These are phyloP conservation scores for Albula glossodonta DNA, from an alignment of 2,113 vertebrate genomes.

Conservation along the genomic window DNA sequence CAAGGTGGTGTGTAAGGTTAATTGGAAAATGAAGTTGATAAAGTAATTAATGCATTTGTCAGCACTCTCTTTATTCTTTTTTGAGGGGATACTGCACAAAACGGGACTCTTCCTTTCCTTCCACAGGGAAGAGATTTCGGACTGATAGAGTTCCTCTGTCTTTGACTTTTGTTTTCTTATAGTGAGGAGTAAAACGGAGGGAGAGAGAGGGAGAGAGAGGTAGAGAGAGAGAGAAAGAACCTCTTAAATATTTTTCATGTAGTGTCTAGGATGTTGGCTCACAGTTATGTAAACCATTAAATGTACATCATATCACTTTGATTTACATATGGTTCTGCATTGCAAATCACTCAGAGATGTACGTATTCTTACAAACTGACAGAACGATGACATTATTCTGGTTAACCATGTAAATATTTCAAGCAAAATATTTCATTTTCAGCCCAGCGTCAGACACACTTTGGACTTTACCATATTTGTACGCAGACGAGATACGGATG, in stretches of 20 bases:
- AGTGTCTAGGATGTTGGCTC: not conserved
- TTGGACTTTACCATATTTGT: not conserved
- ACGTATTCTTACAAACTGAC: not conserved
- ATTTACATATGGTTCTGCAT: not conserved
- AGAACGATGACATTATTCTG: not conserved
- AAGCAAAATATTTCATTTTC: not conserved
- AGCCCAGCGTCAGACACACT: not conserved
- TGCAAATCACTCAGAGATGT: not conserved
- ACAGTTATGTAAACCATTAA: not conserved
- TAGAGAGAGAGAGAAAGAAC: not conserved
- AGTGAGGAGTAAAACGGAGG: not conserved
- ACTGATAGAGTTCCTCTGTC: conserved; percentile 48
- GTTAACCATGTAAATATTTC: not conserved
- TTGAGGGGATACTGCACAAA: conserved; percentile 47
- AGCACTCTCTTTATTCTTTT: conserved; percentile 63
- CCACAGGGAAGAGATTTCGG: conserved; percentile 46
- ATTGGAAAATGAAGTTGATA: conserved; percentile 67
- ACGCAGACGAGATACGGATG: conserved; percentile 12
- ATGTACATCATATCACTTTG: not conserved
- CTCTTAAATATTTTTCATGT: not conserved
- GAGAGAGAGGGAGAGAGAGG: not conserved
- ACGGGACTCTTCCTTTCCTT: conserved; percentile 33
- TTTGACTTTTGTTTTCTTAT: conserved; percentile 37
- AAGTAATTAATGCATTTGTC: conserved; percentile 73
- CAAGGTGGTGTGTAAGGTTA: conserved; percentile 65